Percentiles rank a stretch among this genome's conserved stretches.
phyloP scores from a whole-genome alignment of 1,140 invertebrate species.

The Teleogryllus occipitalis region DNA sequence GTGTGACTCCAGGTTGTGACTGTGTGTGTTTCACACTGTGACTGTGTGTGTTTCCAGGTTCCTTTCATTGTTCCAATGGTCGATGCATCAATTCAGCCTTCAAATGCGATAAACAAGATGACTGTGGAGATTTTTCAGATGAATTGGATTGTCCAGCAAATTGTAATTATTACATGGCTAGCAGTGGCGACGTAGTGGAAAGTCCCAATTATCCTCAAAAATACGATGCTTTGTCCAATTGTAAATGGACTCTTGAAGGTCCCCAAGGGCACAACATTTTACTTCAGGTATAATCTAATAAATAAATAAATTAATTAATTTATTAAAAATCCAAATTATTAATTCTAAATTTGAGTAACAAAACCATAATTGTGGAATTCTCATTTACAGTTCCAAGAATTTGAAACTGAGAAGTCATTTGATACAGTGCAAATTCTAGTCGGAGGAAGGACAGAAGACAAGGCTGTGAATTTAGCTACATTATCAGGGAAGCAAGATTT shows the following conservation, averaged over 20 bases:
- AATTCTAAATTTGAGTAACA: not conserved
- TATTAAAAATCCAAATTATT: not conserved
- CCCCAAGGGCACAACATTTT: constrained; percentile 91
- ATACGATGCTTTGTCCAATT: constrained; percentile 81
- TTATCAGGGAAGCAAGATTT: constrained; percentile 82
- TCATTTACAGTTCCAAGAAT: constrained; percentile 79
- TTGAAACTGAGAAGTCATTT: constrained; percentile 93
- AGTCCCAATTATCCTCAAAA: constrained; percentile 91
- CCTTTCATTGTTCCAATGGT: constrained; percentile 82
- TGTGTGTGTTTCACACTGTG: too few relatives aligned
- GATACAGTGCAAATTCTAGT: constrained; percentile 93
- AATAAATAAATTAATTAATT: not conserved
- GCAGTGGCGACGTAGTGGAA: constrained; percentile 89
- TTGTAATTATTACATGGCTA: constrained; percentile 88
- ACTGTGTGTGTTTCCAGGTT: constrained; percentile 14
- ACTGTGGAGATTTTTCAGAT: constrained; percentile 86
- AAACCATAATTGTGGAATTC: not conserved
- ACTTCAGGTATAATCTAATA: constrained; percentile 49
- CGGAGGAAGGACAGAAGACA: constrained; percentile 89
- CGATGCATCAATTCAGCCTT: constrained; percentile 83
- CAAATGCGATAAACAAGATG: constrained; percentile 85
- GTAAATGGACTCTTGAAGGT: constrained; percentile 95
- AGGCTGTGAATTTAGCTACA: constrained; percentile 82
- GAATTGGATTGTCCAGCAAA: constrained; percentile 81
- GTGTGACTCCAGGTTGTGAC: too few relatives aligned